Evolutionary conservation across 2,888 invertebrate species (phyloP), one percentile per base, ranked within the genome.

Genomic region (Clivina fossor): DNA sequence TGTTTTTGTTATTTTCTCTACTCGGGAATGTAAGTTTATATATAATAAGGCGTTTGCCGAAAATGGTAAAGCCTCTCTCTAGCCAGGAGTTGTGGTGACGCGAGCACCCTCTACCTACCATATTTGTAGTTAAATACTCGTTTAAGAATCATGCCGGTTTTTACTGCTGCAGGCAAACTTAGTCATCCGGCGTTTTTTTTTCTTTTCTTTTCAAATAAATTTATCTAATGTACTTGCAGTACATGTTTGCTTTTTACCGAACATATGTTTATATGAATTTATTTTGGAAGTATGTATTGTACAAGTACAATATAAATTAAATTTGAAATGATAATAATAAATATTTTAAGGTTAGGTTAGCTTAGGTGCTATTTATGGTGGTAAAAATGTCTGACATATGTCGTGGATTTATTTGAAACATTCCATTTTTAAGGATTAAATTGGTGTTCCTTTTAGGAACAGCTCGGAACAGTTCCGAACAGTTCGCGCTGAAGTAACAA

Each of bases 61-160:
- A n/a, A n/a, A n/a, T n/a, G n/a, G n/a, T n/a, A n/a, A n/a, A n/a
- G n/a, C n/a, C n/a, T n/a, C n/a, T n/a, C n/a, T n/a, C n/a, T n/a
- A n/a, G n/a, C n/a, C n/a, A 53, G 22, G 44, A 53, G 44, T 28
- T 43, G 18, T 44, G 16, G 19, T 26, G n/a, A n/a, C 3, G 16
- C 16, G 28, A 20, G 13, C 16, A 28, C 19, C 44, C 19, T 18
- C 18, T 19, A 40, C 11, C 11, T 40, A 20, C 53, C 53, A 37
- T 53, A 53, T 53, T 53, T 53, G 51, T 18, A 44, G 26, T 26
- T 28, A 44, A 53, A 44, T 43, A 35, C 16, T 24, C n/a, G n/a
- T n/a, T n/a, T n/a, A n/a, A n/a, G n/a, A n/a, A n/a, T n/a, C 26
- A 53, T 11, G 22, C 7, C 38, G 53, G 7, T 8, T 9, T 18